Evolutionary conservation across 2,113 vertebrate species (phyloP).

Genomic region (Sciurus niger): DNA sequence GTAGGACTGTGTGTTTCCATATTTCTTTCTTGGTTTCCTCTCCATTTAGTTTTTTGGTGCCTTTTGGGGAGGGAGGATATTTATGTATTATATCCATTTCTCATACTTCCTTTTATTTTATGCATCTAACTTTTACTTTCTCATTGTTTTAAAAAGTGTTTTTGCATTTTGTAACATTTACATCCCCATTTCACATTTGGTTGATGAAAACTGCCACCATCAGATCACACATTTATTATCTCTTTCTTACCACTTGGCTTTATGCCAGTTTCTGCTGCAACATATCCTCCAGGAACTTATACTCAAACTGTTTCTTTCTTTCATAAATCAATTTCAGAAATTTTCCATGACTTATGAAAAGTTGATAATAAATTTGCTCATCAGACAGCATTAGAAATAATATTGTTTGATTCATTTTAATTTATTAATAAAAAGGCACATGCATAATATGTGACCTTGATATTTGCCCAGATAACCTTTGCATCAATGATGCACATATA

Average conservation of each 20-base stretch:
- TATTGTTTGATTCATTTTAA: not conserved
- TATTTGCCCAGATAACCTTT: not conserved
- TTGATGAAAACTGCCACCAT: conserved; percentile 50
- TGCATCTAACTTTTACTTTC: not conserved
- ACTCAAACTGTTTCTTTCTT: not conserved
- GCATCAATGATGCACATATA: not conserved
- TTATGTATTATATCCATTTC: not conserved
- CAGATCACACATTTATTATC: conserved; percentile 17
- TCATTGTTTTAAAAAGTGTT: conserved; percentile 32
- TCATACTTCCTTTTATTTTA: conserved; percentile 52
- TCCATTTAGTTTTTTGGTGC: not conserved
- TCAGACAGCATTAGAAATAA: not conserved
- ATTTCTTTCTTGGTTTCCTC: not conserved
- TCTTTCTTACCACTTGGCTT: not conserved
- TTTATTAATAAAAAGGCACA: not conserved
- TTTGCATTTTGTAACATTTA: not conserved
- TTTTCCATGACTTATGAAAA: conserved; percentile 52
- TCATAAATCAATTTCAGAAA: not conserved
- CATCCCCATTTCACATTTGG: not conserved
- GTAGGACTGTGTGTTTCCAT: not conserved
- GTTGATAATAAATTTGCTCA: not conserved
- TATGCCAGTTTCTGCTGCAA: not conserved
- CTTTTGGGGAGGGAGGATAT: not conserved
- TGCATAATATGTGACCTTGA: not conserved
- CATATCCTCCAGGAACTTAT: not conserved